Base-by-base conservation (phyloP, 2,113 vertebrate species). In the Bambusicola thoracicus region DNA sequence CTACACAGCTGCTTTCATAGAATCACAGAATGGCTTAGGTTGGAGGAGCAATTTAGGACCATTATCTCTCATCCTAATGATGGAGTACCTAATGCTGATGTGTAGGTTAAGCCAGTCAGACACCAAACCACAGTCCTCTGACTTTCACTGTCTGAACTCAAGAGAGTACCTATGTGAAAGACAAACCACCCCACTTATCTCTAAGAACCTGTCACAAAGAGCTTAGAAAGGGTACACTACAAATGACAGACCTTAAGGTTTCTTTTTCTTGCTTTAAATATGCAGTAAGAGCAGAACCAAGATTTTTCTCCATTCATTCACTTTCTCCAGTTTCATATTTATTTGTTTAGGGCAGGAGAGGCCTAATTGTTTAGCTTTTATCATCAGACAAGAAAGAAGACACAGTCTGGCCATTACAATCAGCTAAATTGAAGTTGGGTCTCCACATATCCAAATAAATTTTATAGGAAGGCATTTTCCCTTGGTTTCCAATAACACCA, bases 341-440 rank as follows among this genome's bases (percentile, higher is more conserved):
- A 32, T 85, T 78, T 75, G 5, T 46, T 87, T 40, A 82, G 44
- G 51, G n/a, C 10, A 53, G 21, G 18, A 73, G 58, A 89, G 58
- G 16, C 4, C 61, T 44, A 77, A 82, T 70, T 6, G 1, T 58
- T 79, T 85, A 8, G 2, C 5, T 82, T 82, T 9, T 15, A 49
- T 22, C 29, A 46, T 49, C 65, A 85, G 19, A 41, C 0, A 2
- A 67, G n/a, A 85, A 48, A 77, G 25, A 29, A 83, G 2, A 9
- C 29, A 8, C 27, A 79, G 36, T 22, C 15, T 80, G 46, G 24
- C 17, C 8, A 0, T 6, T 40, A 41, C 53, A 80, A 62, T 38
- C 21, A 74, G 44, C 36, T 3, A 73, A 89, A 89, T 11, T 8
- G 0, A 74, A 85, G 82, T 10, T 0, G 0, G 36, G 3, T n/a